A percentile compares a stretch with the other conserved stretches of the same genome.
These are phyloP conservation scores for Leucophenga montana DNA, from an alignment of 2,888 invertebrate genomes.

Conservation along the genomic window DNA sequence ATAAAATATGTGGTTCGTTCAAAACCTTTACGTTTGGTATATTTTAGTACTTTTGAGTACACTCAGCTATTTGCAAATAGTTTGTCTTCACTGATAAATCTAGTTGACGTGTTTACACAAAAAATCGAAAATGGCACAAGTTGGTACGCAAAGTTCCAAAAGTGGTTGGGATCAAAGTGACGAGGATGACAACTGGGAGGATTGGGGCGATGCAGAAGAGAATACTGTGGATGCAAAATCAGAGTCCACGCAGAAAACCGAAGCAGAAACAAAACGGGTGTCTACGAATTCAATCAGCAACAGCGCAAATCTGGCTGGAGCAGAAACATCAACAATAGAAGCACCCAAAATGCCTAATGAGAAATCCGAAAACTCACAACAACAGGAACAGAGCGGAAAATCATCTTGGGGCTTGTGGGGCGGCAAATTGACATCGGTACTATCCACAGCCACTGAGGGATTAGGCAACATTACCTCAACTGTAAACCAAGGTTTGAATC, in stretches of 20 bases:
- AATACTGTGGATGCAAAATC: constrained; percentile 47
- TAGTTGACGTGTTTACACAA: no score
- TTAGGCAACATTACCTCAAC: constrained; percentile 85
- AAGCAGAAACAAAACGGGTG: background rate
- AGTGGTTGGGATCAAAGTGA: constrained; percentile 63
- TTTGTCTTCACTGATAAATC: no score
- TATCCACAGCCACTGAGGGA: constrained; percentile 84
- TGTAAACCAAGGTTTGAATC: constrained; percentile 88
- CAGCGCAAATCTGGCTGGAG: constrained; percentile 34
- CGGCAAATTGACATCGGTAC: constrained; percentile 81
- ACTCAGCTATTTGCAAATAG: no score
- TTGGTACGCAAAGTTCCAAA: constrained; percentile 35
- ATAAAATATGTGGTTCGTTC: no score
- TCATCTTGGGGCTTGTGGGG: constrained; percentile 77
- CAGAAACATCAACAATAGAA: background rate
- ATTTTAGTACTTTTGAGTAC: no score
- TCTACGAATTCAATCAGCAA: constrained; percentile 16
- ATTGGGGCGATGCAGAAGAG: constrained; percentile 67
- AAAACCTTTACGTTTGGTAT: no score
- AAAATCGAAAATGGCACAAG: constrained; percentile 47
- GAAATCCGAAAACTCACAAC: background rate
- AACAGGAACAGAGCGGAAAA: constrained; percentile 16
- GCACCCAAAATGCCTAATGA: background rate
- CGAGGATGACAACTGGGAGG: constrained; percentile 67
- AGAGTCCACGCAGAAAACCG: constrained; percentile 20